Percentiles rank a stretch among this genome's conserved stretches.
Conservation (phyloP, 2,888 invertebrate genomes). For the Chironomus tentans region DNA sequence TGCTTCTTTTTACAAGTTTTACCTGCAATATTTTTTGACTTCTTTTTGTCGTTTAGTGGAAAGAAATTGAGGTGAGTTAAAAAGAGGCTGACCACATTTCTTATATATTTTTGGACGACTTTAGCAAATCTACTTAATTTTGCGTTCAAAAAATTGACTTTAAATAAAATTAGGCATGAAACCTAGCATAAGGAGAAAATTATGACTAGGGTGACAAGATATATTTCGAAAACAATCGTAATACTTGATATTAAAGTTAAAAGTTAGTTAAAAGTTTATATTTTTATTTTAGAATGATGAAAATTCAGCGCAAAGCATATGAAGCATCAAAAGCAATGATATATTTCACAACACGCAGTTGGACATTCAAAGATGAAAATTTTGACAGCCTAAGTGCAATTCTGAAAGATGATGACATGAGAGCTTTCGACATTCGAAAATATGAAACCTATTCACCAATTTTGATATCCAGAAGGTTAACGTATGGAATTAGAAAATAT, state of each 20-base stretch:
- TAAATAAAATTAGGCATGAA: too few species aligned
- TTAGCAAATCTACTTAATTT: too few species aligned
- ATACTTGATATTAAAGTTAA: too few species aligned
- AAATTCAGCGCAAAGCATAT: neutral
- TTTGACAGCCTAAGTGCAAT: neutral
- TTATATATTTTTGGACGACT: too few species aligned
- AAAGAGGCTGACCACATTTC: too few species aligned
- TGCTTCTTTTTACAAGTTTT: conserved; percentile 64
- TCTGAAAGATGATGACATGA: neutral
- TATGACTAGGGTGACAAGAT: too few species aligned
- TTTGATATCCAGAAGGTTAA: neutral
- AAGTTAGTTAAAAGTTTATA: too few species aligned
- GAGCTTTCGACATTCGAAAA: neutral
- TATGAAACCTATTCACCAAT: neutral
- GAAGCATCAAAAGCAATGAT: conserved; percentile 2
- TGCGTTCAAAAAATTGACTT: too few species aligned
- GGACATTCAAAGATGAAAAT: conserved; percentile 5
- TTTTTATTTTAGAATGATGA: neutral
- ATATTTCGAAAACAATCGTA: too few species aligned
- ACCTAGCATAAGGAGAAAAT: too few species aligned
- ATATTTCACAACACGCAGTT: conserved; percentile 8
- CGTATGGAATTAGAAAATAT: neutral
- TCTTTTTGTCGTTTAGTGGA: conserved; percentile 53
- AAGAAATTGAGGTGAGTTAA: conserved; percentile 54
- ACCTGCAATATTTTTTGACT: conserved; percentile 69